Conservation (phyloP, 2,888 invertebrate genomes). For the Galerucella pusilla region DNA sequence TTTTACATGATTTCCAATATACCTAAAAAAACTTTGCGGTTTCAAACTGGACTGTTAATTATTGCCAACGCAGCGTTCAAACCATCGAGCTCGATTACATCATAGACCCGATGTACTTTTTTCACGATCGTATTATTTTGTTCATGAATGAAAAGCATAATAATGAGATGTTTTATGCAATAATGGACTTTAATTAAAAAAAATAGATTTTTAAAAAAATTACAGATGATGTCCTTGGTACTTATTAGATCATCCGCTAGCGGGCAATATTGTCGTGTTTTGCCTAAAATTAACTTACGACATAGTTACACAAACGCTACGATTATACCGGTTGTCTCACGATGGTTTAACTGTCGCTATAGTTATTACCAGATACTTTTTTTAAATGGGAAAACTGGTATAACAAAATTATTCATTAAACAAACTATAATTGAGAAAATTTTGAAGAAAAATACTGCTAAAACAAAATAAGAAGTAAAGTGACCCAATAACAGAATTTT, state of each 20-base stretch:
- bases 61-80: neutral
- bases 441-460: no score
- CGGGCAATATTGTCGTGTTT: neutral
- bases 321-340: neutral
- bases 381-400: no score
- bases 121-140: neutral
- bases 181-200: conserved; percentile 4
- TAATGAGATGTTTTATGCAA: neutral
- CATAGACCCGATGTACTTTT: neutral
- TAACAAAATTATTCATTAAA: no score
- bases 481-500: no score
- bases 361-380: no score
- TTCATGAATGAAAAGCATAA: neutral
- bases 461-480: no score
- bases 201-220: conserved; percentile 1
- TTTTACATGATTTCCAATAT: conserved; percentile 2
- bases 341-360: no score
- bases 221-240: conserved; percentile 2
- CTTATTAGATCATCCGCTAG: conserved; percentile 11
- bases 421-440: no score
- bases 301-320: neutral
- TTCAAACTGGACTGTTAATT: conserved; percentile 7
- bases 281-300: neutral
- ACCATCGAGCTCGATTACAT: neutral
- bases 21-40: neutral